Conservation (phyloP, 2,113 vertebrate species). For the Centropus unirufus region DNA sequence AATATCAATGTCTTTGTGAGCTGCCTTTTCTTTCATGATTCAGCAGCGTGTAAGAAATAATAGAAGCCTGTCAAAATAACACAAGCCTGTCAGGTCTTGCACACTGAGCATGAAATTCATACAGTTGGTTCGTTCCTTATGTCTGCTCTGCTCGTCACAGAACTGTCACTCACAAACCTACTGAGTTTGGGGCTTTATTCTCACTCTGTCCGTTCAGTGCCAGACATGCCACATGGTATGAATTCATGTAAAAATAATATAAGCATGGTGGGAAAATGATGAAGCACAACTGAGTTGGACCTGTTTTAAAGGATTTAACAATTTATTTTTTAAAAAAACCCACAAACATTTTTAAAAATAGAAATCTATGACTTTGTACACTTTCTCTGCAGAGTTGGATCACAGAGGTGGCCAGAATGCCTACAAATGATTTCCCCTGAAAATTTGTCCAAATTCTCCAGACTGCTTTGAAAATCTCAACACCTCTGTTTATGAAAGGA, state of each 20-base stretch:
- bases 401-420: background rate
- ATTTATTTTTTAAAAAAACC: background rate
- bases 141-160: background rate
- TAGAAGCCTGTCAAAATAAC: constrained; percentile 7
- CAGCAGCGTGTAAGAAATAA: background rate
- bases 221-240: background rate
- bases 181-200: constrained; percentile 3
- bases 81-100: constrained; percentile 13
- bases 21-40: background rate
- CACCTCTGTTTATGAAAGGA: background rate
- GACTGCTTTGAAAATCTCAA: background rate
- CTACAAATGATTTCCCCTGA: rapidly evolving
- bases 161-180: background rate
- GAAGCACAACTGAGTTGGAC: background rate
- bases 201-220: background rate
- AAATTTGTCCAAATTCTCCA: background rate
- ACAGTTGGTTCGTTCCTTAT: constrained; percentile 22
- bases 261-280: background rate
- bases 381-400: background rate
- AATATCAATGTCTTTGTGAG: background rate
- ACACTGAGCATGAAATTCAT: background rate
- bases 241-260: background rate
- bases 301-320: background rate
- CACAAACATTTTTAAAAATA: background rate
- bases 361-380: background rate